Conservation (phyloP, 2,113 vertebrate genomes). For the Nycticryphes semicollaris region DNA sequence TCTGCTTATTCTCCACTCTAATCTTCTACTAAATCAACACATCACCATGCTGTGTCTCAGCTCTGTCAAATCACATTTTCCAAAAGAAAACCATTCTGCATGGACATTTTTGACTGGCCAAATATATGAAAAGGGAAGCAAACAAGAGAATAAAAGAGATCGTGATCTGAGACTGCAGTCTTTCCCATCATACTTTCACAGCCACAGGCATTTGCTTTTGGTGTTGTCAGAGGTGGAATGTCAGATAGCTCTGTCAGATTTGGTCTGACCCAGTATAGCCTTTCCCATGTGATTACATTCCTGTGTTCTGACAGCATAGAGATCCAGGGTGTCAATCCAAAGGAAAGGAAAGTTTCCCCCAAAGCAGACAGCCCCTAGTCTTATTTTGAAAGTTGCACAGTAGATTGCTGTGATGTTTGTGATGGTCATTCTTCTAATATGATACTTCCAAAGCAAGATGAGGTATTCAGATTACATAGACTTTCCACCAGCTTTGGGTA, state of each 20-base stretch:
- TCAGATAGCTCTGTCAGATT: background rate
- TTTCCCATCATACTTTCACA: background rate
- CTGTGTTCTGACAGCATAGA: background rate
- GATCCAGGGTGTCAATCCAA: background rate
- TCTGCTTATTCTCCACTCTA: background rate
- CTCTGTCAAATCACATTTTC: conserved; percentile 31
- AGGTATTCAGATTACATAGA: background rate
- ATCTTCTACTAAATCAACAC: conserved; percentile 19
- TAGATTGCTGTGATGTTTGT: background rate
- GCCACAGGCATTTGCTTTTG: background rate
- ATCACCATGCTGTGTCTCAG: background rate
- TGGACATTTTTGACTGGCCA: background rate
- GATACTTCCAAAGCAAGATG: background rate
- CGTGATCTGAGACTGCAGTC: background rate
- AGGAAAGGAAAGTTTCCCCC: background rate
- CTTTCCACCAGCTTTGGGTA: background rate
- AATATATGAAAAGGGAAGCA: conserved; percentile 7
- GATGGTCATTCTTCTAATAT: background rate
- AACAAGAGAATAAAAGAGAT: background rate
- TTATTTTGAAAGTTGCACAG: background rate
- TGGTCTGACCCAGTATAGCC: background rate
- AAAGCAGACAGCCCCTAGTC: background rate
- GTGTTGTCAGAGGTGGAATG: background rate
- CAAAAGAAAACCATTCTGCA: background rate
- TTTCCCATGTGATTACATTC: background rate